Base-by-base conservation (phyloP, 92 coral and sea anemone genomes). In the Montipora capitata region DNA sequence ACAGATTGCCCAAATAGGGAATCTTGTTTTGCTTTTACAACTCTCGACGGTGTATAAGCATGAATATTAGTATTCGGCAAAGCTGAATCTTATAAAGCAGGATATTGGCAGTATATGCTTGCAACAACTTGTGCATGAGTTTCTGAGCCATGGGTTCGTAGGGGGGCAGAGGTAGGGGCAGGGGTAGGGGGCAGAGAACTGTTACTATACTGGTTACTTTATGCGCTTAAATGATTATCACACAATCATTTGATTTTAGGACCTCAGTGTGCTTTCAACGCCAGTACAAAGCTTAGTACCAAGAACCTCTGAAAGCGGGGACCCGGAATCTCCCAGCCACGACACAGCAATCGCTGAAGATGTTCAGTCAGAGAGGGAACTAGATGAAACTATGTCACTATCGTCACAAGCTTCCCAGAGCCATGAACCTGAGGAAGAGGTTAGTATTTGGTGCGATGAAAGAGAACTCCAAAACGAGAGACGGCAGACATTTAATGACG, bases 401-500 rank as follows among this genome's bases (percentile, higher is more conserved):
- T 65, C 70, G 40, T 62, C 70, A 27, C 70, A 18, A 27, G 70
- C 40, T 8, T 65, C 70, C 12, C 70, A 20, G 41, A 20, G 70
- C 20, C 0, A 42, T 65, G 70, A 20, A 18, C 41, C 70, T 27
- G 70, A 65, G 42, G 38, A 65, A 20, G 70, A 65, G 40, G 13
- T 65, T 20, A 18, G 70, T n/a, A 58, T 58, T 58, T 58, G 64
- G 16, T 0, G 64, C 64, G 91, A 91, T 76, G 94, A 91, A 79
- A 72, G 71, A 42, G 85, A 91, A 67, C 68, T 80, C 68, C 91
- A 91, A 72, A 78, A 91, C 20, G 44, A 75, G 11, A 86, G 77
- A 84, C 56, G 89, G 44, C 49, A 68, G 49, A 57, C 70, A 27
- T 77, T 77, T 45, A 91, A 91, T 45, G 67, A 66, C 20, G 80